Percentiles rank a stretch among this genome's conserved stretches.
Conservation (phyloP, 1,140 invertebrate genomes). For the Stegodyphus mimosarum region DNA sequence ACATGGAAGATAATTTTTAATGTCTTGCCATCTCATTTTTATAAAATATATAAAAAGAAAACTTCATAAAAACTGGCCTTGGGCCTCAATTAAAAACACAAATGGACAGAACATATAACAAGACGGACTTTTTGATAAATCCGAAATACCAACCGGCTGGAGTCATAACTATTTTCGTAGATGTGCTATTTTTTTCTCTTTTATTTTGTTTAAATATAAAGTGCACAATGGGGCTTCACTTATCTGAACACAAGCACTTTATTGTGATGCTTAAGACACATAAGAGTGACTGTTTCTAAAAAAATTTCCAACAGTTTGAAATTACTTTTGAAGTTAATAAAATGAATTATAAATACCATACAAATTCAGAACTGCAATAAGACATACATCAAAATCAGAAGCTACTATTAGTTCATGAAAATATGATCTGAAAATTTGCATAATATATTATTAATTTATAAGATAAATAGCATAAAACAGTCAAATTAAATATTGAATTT, state of each 20-base stretch:
- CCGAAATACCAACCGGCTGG: constrained; percentile 31
- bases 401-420: too few species aligned
- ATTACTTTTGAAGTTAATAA: neutral
- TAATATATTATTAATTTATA: too few species aligned
- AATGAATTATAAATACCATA: neutral
- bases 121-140: constrained; percentile 1
- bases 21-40: constrained; percentile 55
- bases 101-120: constrained; percentile 58
- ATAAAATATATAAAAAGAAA: constrained; percentile 53
- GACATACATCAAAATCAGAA: neutral
- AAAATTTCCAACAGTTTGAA: neutral
- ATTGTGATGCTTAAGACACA: constrained; percentile 12
- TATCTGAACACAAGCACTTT: constrained; percentile 11
- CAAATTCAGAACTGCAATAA: neutral
- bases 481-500: neutral
- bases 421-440: too few species aligned
- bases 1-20: constrained; percentile 30
- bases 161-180: constrained; percentile 12
- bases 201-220: constrained; percentile 33
- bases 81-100: constrained; percentile 58
- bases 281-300: constrained; percentile 17
- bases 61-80: constrained; percentile 41
- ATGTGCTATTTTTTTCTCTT: constrained; percentile 26
- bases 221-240: constrained; percentile 57
- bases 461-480: too few species aligned